phyloP scores from a whole-genome alignment of 2,113 vertebrate genomes.

The Circaetus gallicus region DNA sequence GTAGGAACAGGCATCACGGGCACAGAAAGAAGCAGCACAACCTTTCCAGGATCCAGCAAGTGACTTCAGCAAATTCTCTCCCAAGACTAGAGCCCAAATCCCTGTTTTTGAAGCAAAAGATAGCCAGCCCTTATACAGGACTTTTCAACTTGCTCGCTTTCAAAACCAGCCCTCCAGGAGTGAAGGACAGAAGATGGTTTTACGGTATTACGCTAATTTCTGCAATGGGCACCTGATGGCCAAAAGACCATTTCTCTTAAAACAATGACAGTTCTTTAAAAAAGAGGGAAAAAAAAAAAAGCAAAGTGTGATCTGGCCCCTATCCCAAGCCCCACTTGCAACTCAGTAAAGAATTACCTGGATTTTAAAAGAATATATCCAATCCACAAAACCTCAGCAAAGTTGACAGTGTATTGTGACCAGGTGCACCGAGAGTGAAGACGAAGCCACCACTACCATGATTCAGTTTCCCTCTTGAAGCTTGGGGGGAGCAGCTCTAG shows the following conservation, averaged over 20 bases:
- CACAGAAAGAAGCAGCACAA: background rate
- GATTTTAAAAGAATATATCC: background rate
- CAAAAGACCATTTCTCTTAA: background rate
- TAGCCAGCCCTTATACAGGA: background rate
- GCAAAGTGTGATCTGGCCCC: background rate
- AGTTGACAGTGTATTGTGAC: too few relatives aligned
- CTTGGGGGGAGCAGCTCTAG: background rate
- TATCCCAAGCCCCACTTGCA: background rate
- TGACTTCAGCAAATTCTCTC: background rate
- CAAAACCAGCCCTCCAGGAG: background rate
- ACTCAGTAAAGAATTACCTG: background rate
- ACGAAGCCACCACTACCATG: background rate
- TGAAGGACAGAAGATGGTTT: background rate
- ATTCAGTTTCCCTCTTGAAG: background rate
- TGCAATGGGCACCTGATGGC: background rate
- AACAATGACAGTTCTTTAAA: background rate
- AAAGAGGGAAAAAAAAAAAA: too few relatives aligned
- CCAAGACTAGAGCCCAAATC: background rate
- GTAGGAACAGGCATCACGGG: fast-evolving
- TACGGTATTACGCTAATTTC: background rate
- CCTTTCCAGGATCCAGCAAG: background rate
- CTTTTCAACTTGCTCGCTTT: background rate
- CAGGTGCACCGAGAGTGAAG: background rate
- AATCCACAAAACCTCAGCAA: background rate
- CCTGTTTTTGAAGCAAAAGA: background rate